Base-by-base conservation (phyloP, 2,113 vertebrate species). In the Semnornis frantzii region DNA sequence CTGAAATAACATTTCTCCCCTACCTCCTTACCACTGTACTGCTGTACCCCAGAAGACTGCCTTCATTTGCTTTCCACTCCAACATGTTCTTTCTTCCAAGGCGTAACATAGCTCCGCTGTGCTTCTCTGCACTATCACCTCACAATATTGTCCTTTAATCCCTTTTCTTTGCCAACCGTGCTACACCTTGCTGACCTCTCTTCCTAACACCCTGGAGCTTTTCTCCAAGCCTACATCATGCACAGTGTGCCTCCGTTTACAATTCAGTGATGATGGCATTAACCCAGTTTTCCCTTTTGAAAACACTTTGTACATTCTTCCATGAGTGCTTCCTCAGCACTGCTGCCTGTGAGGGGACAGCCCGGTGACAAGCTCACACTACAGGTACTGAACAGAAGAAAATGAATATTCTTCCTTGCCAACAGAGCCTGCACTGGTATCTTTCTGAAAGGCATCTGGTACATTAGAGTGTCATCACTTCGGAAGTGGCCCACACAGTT, bases 31-130 rank as follows among this genome's bases (percentile, higher is more conserved):
- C 21, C 20, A 11, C 4, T 27, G 63, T 58, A 4, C 25, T 75
- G 63, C 48, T n/a, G 39, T 2, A 55, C 3, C 0, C 0, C 6
- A 6, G 24, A 77, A 12, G 18, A 63, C 12, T 70, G 55, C 64
- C 24, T 70, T 80, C 18, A 21, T 1, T 50, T 52, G 34, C 64
- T 76, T 24, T 80, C 17, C 30, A 6, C 8, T 68, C 24, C 39
- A 87, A 5, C 21, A 33, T 3, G 18, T 8, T 46, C 42, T 27
- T 75, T 75, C 39, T 62, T 80, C 55, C 68, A 82, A 79, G 27
- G 27, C 12, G 24, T 10, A 68, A 15, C 16, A 10, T 37, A 73
- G 44, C 16, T 20, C 50, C 65, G 50, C n/a, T 70, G 8, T 30
- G 69, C 17, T 54, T 52, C 25, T 44, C 58, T 48, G 42, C 13